Conservation (phyloP, 2,797 vertebrate genomes). For the Poeciliopsis turneri region DNA sequence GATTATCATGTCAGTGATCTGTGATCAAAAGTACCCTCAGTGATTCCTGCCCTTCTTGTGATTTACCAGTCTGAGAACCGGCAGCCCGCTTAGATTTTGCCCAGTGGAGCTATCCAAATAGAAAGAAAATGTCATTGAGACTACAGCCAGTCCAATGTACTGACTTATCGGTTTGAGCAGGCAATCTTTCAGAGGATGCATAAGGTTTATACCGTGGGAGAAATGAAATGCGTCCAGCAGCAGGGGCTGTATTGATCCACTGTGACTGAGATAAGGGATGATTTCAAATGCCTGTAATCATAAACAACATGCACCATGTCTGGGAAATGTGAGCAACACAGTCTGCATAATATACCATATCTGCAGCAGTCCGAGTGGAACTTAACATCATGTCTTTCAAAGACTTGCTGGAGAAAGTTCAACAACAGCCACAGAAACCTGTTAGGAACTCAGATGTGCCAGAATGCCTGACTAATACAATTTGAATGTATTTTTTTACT, state of each 20-base stretch:
- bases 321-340: slow-evolving; percentile 20
- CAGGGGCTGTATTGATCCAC: slow-evolving; percentile 61
- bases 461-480: not conserved
- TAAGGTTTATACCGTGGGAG: slow-evolving; percentile 31
- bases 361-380: not conserved
- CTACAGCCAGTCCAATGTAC: slow-evolving; percentile 8
- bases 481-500: too few species aligned
- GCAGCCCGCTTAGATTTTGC: slow-evolving; percentile 15
- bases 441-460: not conserved
- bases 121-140: slow-evolving; percentile 1
- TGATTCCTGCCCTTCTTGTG: slow-evolving; percentile 23
- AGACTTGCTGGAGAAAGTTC: not conserved
- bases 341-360: slow-evolving; percentile 46
- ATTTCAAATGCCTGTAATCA: slow-evolving; percentile 57
- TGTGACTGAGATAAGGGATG: slow-evolving; percentile 59
- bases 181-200: slow-evolving; percentile 18
- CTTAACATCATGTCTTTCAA: slow-evolving; percentile 21
- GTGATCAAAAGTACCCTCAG: slow-evolving; percentile 36
- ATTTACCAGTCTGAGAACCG: slow-evolving; percentile 32
- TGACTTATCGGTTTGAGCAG: slow-evolving; percentile 17
- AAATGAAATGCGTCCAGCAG: slow-evolving; percentile 60
- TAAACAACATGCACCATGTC: slow-evolving; percentile 43
- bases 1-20: slow-evolving; percentile 37
- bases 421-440: not conserved
- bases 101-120: slow-evolving; percentile 13